A percentile compares a stretch with the other conserved stretches of the same genome.
Evolutionary conservation across 2,888 invertebrate species (phyloP).

Genomic region (Fabriciana adippe): DNA sequence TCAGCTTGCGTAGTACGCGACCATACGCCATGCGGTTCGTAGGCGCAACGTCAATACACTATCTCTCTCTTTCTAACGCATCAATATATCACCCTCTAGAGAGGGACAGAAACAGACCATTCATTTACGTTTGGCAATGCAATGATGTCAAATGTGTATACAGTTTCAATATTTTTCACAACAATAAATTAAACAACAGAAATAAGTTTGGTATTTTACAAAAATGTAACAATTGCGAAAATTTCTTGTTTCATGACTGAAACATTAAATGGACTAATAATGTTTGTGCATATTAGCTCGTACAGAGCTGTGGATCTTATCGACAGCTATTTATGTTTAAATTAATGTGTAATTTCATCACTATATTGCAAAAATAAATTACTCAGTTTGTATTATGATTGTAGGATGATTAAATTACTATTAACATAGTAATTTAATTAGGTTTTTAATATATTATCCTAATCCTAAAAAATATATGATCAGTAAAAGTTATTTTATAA

Average conservation of each 20-base stretch:
- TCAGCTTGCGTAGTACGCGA: constrained; percentile 81
- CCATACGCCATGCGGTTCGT: constrained; percentile 68
- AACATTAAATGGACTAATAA: constrained; percentile 30
- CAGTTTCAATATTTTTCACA: constrained; percentile 66
- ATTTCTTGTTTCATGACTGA: constrained; percentile 37
- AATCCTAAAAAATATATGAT: no score
- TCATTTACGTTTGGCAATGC: constrained; percentile 78
- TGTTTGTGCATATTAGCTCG: constrained; percentile 17
- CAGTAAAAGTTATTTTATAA: no score
- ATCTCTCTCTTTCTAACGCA: constrained; percentile 60
- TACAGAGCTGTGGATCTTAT: constrained; percentile 14
- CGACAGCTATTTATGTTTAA: constrained; percentile 25
- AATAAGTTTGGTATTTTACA: constrained; percentile 41
- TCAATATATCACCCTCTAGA: constrained; percentile 42
- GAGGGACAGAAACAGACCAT: constrained; percentile 65
- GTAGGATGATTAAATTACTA: neutral
- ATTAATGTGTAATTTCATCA: constrained; percentile 29
- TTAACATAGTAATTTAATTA: neutral
- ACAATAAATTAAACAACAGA: constrained; percentile 47
- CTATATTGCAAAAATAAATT: constrained; percentile 33
- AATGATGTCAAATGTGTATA: constrained; percentile 59
- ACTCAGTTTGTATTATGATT: constrained; percentile 18
- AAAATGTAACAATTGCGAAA: constrained; percentile 42
- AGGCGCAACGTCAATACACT: constrained; percentile 45
- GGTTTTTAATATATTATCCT: neutral